Evolutionary conservation across 2,113 vertebrate species (phyloP).

Genomic region (Rattus norvegicus): DNA sequence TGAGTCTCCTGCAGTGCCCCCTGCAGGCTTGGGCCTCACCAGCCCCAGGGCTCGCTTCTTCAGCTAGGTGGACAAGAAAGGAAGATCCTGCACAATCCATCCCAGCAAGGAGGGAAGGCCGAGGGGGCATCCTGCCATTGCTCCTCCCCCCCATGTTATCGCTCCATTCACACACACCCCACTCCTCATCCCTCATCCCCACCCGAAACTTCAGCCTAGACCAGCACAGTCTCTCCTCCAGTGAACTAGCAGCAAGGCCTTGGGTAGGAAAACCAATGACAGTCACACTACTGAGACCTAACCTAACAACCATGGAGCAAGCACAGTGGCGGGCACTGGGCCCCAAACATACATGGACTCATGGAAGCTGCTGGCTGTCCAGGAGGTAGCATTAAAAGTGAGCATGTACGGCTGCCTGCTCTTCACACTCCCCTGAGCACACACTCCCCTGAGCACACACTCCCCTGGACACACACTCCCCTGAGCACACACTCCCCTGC

Average conservation of each 20-base stretch:
- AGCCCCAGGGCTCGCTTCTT: constrained; percentile 86
- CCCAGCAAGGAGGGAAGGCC: background rate
- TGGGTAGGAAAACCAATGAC: fast-evolving
- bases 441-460: no score
- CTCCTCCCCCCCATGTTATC: background rate
- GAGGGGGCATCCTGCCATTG: no score
- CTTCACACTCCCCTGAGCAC: no score
- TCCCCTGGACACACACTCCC: no score
- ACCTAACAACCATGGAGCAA: fast-evolving
- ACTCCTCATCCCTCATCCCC: background rate
- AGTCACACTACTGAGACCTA: fast-evolving
- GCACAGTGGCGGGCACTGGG: fast-evolving
- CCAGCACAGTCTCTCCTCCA: background rate
- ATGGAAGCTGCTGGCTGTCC: background rate
- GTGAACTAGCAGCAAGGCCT: background rate
- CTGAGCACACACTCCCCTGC: no score
- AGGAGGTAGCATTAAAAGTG: fast-evolving
- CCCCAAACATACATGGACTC: background rate
- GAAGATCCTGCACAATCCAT: background rate
- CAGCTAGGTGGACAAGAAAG: constrained; percentile 72
- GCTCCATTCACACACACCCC: no score
- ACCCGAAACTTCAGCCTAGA: background rate
- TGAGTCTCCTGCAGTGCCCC: constrained; percentile 40
- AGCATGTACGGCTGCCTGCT: fast-evolving
- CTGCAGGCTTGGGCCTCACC: constrained; percentile 82